Percentiles rank a stretch among this genome's conserved stretches.
phyloP scores from a whole-genome alignment of 2,113 vertebrate species.

The Poicephalus gulielmi region DNA sequence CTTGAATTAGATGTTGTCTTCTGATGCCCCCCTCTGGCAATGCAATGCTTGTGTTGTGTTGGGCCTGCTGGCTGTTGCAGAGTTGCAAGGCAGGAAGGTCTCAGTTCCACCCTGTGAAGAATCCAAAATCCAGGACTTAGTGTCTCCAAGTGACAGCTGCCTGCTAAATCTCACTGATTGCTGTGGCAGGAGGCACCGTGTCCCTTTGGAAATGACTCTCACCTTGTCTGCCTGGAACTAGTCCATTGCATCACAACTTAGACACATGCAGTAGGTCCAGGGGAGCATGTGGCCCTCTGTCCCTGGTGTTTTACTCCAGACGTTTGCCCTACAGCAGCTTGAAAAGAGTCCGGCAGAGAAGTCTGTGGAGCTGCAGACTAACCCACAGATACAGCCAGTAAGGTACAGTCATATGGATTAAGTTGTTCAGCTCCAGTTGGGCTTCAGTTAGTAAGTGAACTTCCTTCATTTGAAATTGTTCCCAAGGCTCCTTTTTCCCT shows the following conservation, averaged over 20 bases:
- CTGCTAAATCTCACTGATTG: not conserved
- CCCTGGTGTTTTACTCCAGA: not conserved
- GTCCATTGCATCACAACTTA: fast-evolving
- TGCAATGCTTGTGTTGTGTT: not conserved
- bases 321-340: fast-evolving
- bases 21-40: not conserved
- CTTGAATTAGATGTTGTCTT: not conserved
- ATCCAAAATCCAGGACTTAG: not conserved
- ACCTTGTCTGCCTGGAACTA: not conserved
- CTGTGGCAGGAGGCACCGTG: not conserved
- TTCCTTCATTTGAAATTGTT: not conserved
- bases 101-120: not conserved
- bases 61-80: not conserved
- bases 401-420: not conserved
- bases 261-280: fast-evolving
- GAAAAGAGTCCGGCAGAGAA: not conserved
- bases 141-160: not conserved
- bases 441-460: not conserved
- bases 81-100: not conserved
- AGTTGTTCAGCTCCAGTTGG: not conserved
- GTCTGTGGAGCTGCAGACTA: not conserved
- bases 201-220: not conserved
- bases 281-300: not conserved
- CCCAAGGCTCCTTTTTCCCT: constrained; percentile 28
- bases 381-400: not conserved